These are phyloP conservation scores for Spinus olivaceus DNA, from an alignment of 2,797 vertebrate genomes.

Conservation along the genomic window DNA sequence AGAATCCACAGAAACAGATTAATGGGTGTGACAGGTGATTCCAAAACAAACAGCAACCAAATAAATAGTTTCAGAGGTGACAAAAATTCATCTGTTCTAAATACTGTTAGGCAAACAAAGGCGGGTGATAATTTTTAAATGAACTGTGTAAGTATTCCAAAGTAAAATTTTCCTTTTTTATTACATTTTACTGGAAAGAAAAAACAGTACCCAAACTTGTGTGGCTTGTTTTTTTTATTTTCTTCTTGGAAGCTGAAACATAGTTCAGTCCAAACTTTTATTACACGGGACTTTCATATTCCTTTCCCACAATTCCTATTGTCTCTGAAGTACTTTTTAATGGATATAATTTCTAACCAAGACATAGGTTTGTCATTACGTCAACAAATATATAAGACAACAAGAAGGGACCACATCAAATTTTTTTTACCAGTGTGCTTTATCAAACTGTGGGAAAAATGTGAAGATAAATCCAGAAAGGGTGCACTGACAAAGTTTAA, in stretches of 20 bases:
- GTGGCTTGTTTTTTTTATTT: background rate
- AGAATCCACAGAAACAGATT: background rate
- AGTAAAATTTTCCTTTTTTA: background rate
- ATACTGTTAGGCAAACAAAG: background rate
- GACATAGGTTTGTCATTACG: background rate
- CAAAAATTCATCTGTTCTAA: background rate
- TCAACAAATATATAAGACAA: background rate
- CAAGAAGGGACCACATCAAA: background rate
- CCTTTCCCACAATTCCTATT: background rate
- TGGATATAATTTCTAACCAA: background rate
- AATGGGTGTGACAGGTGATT: background rate
- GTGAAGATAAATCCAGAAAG: background rate
- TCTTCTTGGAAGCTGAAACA: background rate
- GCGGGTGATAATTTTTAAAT: background rate
- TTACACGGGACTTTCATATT: background rate
- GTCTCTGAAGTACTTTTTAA: background rate
- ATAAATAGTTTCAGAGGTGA: background rate
- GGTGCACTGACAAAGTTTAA: background rate
- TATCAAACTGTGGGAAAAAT: background rate
- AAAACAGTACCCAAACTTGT: background rate
- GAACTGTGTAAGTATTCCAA: background rate
- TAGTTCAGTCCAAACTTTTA: background rate
- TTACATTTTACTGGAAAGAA: background rate
- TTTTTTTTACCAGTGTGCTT: background rate
- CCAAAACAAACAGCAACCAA: background rate